These are phyloP conservation scores for Kryptolebias marmoratus DNA, from an alignment of 2,113 vertebrate species.

Conservation along the genomic window DNA sequence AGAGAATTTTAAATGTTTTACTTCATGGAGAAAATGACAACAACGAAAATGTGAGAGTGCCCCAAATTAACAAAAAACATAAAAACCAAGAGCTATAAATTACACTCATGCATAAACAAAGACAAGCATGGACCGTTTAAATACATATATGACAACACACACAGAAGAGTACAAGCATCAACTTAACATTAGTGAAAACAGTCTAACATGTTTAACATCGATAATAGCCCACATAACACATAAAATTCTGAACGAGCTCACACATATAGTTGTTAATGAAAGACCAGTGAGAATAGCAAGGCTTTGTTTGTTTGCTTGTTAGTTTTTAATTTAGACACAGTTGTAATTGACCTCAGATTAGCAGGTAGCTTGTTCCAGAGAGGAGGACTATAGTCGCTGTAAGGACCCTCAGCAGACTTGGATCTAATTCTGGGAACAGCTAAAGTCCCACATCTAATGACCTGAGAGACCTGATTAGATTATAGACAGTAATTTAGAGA, in stretches of 20 bases:
- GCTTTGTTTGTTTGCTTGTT: not conserved
- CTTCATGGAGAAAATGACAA: not conserved
- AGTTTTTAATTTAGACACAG: not conserved
- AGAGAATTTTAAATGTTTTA: not conserved
- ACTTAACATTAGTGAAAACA: too few relatives aligned
- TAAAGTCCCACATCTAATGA: not conserved
- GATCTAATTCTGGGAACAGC: not conserved
- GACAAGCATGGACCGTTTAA: not conserved
- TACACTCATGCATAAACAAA: too few relatives aligned
- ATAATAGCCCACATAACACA: too few relatives aligned
- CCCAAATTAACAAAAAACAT: too few relatives aligned
- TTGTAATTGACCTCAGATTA: not conserved
- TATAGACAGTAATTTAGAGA: conserved; percentile 28
- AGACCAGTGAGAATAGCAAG: not conserved
- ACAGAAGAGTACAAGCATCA: not conserved
- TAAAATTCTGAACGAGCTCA: too few relatives aligned
- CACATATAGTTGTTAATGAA: not conserved
- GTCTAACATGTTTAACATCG: too few relatives aligned
- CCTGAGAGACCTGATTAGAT: conserved; percentile 4
- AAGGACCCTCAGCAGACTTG: not conserved
- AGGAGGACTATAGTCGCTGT: not conserved
- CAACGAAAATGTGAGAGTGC: not conserved
- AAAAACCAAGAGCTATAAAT: too few relatives aligned
- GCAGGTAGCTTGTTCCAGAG: not conserved
- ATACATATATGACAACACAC: not conserved